Base-by-base conservation (phyloP, 2,797 vertebrate species). In the Alosa sapidissima region DNA sequence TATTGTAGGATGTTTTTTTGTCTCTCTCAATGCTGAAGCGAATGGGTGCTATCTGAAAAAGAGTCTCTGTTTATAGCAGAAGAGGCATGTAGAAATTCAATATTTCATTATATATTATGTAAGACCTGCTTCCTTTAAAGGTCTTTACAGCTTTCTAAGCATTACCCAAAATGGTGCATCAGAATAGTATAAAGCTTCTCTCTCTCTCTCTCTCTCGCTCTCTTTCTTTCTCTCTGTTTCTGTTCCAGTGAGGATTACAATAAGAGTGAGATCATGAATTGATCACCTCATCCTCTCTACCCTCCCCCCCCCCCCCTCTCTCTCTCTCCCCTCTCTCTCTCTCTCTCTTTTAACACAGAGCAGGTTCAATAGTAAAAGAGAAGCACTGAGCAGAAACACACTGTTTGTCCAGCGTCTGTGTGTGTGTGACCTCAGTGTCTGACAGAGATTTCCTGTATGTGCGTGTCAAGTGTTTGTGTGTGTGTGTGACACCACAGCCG, bases 401-500 rank as follows among this genome's bases (percentile, higher is more conserved):
- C 68, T 36, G 72, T 82, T 33, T 41, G 19, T 11, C 60, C 24
- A 62, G 5, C 78, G 72, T 87, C 68, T 87, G 85, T 82, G 48
- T 84, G 60, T 86, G 81, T 86, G 81, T 91, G 89, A 54, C 85
- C 68, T 41, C 68, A 72, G 68, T 36, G 72, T 16, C 36, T 78
- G 36, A 78, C 41, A 41, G 72, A 45, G 41, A 16, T 78, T 89
- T 78, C 72, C 72, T 78, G 72, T 41, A 13, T 16, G 14, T 68
- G 65, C 28, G 9, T 78, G 41, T 19, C 82, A 81, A 86, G 85
- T 78, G 49, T 87, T 68, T 84, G 90, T 90, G 88, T 91, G 72
- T 47, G 16, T 41, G 72, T 41, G 72, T 36, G 72, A 9, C 33
- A 78, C 52, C 45, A 84, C 87, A 89, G 84, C 85, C 88, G 83